Conservation (phyloP, 2,888 invertebrate genomes). For the Eupithecia subumbrata region DNA sequence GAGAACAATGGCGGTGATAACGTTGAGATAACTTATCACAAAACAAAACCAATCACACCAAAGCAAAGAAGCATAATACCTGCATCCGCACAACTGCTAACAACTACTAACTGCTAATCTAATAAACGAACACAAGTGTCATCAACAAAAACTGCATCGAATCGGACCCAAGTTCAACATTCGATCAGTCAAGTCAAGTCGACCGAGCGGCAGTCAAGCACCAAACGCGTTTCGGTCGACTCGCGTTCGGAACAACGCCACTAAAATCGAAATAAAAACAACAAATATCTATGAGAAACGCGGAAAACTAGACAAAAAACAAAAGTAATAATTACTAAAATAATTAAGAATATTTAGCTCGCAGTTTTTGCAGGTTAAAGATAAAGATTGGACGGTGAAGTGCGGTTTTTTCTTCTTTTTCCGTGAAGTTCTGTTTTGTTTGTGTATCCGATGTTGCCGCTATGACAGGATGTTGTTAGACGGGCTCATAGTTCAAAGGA, state of each 20-base stretch:
- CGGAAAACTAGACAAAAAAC: background rate
- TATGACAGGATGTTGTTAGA: slow-evolving; percentile 74
- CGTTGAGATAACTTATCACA: background rate
- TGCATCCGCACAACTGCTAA: slow-evolving; percentile 21
- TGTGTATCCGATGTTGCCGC: slow-evolving; percentile 67
- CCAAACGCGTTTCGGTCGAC: slow-evolving; percentile 10
- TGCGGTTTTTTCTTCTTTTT: slow-evolving; percentile 47
- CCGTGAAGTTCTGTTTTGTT: slow-evolving; percentile 73
- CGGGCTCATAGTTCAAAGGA: slow-evolving; percentile 57
- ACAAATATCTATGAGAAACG: slow-evolving; percentile 23
- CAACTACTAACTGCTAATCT: slow-evolving; percentile 25
- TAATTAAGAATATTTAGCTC: background rate
- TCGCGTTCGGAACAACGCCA: background rate
- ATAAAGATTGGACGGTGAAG: slow-evolving; percentile 9
- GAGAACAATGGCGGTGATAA: background rate
- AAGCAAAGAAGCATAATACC: slow-evolving; percentile 7
- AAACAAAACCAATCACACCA: background rate
- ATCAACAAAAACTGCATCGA: slow-evolving; percentile 43
- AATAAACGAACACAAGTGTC: slow-evolving; percentile 28
- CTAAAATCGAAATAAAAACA: background rate
- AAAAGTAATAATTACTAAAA: background rate
- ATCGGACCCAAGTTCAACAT: slow-evolving; percentile 37
- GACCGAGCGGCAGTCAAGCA: slow-evolving; percentile 18
- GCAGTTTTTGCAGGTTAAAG: background rate
- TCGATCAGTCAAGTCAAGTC: background rate